Conservation (phyloP, 2,797 vertebrate genomes). For the Mionectes olivaceus region DNA sequence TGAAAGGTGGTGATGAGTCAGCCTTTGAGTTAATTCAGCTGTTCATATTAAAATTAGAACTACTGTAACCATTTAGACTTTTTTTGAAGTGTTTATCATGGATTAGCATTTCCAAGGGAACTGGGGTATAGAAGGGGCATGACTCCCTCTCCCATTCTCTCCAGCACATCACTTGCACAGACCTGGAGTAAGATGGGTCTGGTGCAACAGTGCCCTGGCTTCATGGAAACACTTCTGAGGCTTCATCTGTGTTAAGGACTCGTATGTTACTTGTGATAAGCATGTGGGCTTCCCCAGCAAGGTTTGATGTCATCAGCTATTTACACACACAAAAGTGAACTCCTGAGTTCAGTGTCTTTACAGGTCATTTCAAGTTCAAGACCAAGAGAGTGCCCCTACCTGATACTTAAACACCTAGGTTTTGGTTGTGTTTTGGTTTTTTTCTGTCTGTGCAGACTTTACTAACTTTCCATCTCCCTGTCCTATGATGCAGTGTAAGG, state of each 20-base stretch:
- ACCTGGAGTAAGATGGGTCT: not conserved
- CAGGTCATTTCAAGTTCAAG: not conserved
- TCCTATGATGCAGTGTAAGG: not conserved
- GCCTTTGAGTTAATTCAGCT: not conserved
- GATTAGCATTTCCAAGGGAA: not conserved
- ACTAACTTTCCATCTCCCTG: not conserved
- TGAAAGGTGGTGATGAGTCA: not conserved
- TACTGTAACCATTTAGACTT: not conserved
- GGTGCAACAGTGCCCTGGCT: not conserved
- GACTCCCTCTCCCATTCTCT: not conserved
- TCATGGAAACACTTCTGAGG: not conserved
- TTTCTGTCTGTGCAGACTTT: not conserved
- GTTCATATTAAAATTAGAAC: not conserved
- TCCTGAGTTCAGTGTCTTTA: not conserved
- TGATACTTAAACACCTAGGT: not conserved
- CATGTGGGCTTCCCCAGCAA: not conserved
- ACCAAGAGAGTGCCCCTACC: not conserved
- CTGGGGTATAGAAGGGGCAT: too few species aligned
- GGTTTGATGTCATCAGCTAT: not conserved
- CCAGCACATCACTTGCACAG: not conserved
- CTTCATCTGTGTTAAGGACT: not conserved
- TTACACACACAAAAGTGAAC: not conserved
- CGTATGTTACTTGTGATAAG: fast-evolving
- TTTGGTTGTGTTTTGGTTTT: not conserved
- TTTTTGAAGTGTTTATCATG: not conserved